Percentiles rank a stretch among this genome's conserved stretches.
phyloP scores from a whole-genome alignment of 2,888 invertebrate genomes.

The Abrostola triplasia region DNA sequence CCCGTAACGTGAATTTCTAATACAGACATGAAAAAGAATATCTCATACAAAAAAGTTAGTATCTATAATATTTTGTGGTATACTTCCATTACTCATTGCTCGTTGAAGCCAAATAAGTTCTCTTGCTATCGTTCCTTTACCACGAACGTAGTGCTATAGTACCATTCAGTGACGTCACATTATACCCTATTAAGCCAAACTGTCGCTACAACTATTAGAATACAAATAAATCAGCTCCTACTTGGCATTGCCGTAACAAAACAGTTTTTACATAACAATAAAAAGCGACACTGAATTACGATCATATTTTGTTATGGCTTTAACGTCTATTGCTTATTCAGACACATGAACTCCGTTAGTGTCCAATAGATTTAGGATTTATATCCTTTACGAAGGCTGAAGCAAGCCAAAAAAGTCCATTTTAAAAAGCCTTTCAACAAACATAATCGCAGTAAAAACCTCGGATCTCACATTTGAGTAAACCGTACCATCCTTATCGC shows the following conservation, averaged over 20 bases:
- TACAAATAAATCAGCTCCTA: conserved; percentile 4
- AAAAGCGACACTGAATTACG: neutral
- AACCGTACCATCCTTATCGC: conserved; percentile 35
- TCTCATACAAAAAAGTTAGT: neutral
- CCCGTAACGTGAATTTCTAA: too few species aligned
- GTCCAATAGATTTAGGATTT: neutral
- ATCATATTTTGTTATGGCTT: neutral
- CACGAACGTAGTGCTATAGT: neutral
- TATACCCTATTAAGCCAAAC: conserved; percentile 2
- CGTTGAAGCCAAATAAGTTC: too few species aligned
- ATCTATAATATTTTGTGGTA: neutral
- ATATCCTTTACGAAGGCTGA: neutral
- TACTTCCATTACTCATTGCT: neutral
- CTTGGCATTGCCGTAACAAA: conserved; percentile 1
- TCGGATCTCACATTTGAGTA: conserved; percentile 23
- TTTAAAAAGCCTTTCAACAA: conserved; percentile 16
- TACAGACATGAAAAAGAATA: too few species aligned
- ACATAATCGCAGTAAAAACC: conserved; percentile 16
- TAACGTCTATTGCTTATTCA: neutral
- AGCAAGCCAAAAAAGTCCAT: conserved; percentile 5
- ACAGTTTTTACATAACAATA: conserved; percentile 6
- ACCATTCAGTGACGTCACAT: neutral
- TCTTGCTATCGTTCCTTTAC: neutral
- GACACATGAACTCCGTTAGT: neutral
- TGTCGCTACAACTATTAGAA: conserved; percentile 5